These are phyloP conservation scores for Batillaria attramentaria DNA, from an alignment of 1,140 invertebrate genomes.

Conservation along the genomic window DNA sequence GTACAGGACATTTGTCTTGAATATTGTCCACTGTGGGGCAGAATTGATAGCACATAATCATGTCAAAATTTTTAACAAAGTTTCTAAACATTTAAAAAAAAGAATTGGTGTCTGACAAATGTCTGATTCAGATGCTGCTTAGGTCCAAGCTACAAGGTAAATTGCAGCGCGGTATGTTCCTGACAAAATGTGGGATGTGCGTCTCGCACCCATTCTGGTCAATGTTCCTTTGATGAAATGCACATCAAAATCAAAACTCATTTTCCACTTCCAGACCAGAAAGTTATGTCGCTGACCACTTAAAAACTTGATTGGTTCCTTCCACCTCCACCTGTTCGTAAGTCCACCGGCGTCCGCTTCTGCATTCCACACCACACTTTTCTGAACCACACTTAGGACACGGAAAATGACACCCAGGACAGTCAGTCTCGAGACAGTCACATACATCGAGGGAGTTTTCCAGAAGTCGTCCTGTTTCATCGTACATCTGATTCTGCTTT, in stretches of 20 bases:
- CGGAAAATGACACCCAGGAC: constrained; percentile 85
- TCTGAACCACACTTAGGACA: constrained; percentile 81
- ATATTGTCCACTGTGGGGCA: too few species aligned
- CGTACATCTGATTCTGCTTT: constrained; percentile 67
- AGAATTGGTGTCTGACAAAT: not conserved
- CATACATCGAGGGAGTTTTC: constrained; percentile 80
- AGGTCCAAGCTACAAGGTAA: not conserved
- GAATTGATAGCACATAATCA: too few species aligned
- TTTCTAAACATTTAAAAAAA: too few species aligned
- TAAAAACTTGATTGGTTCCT: constrained; percentile 55
- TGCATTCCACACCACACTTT: constrained; percentile 79
- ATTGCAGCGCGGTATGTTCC: not conserved
- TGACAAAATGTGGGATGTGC: too few species aligned
- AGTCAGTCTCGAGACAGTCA: constrained; percentile 82
- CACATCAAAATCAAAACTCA: not conserved
- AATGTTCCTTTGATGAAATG: not conserved
- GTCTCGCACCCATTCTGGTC: too few species aligned
- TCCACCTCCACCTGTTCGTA: constrained; percentile 69
- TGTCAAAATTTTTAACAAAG: too few species aligned
- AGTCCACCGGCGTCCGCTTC: constrained; percentile 68
- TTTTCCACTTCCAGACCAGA: not conserved
- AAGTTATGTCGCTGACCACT: constrained; percentile 37
- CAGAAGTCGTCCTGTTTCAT: constrained; percentile 70
- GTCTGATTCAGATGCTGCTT: not conserved
- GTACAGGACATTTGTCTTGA: too few species aligned